Conservation (phyloP, 2,797 vertebrate species). For the Dendrocincla fuliginosa region DNA sequence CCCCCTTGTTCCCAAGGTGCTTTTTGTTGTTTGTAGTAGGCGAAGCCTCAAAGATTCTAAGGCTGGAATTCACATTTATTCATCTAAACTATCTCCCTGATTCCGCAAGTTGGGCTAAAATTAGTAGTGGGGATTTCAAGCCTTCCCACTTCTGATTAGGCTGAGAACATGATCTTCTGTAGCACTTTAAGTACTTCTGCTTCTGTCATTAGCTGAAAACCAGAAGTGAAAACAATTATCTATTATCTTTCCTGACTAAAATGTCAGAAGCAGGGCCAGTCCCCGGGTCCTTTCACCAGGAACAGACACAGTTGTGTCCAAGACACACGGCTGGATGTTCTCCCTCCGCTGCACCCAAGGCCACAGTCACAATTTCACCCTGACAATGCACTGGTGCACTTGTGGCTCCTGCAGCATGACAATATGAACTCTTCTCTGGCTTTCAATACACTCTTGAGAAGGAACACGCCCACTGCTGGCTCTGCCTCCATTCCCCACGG, state of each 20-base stretch:
- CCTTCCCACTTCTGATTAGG: slow-evolving; percentile 41
- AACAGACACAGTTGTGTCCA: neutral
- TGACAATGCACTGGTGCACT: neutral
- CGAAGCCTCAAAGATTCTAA: neutral
- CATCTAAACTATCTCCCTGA: neutral
- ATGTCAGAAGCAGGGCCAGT: neutral
- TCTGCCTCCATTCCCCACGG: neutral
- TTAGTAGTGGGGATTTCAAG: slow-evolving; percentile 25
- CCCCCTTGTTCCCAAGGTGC: neutral
- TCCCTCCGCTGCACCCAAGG: neutral
- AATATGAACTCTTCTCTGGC: neutral
- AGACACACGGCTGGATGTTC: neutral
- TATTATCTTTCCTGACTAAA: neutral
- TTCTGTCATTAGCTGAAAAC: slow-evolving; percentile 6
- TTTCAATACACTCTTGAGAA: neutral
- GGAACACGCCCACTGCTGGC: neutral
- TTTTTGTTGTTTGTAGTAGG: neutral
- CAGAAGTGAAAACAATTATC: neutral
- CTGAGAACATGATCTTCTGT: neutral
- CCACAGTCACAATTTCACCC: neutral
- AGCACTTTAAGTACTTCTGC: slow-evolving; percentile 10
- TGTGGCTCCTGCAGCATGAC: neutral
- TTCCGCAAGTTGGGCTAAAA: slow-evolving; percentile 18
- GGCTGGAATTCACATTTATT: neutral
- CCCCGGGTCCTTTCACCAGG: neutral